Percentiles rank a stretch among this genome's conserved stretches.
Evolutionary conservation across 2,888 invertebrate species (phyloP).

Genomic region (Drosophila affinis): DNA sequence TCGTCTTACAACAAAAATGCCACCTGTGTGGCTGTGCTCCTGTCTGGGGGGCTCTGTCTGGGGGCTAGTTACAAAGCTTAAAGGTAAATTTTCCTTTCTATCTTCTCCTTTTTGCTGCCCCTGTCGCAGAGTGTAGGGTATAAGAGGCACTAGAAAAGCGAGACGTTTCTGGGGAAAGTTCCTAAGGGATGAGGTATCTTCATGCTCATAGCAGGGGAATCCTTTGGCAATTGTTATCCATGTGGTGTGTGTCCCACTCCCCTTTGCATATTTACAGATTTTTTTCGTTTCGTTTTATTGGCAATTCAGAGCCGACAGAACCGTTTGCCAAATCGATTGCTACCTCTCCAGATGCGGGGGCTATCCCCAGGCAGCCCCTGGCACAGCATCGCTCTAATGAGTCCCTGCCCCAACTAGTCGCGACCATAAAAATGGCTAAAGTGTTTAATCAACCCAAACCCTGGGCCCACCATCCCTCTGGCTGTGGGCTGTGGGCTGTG

Average conservation of each 20-base stretch:
- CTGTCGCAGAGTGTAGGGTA: neutral
- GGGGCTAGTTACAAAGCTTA: constrained; percentile 59
- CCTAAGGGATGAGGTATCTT: neutral
- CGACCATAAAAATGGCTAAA: constrained; percentile 37
- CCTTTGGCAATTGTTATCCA: constrained; percentile 39
- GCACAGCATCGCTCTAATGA: neutral
- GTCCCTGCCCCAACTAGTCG: constrained; percentile 7
- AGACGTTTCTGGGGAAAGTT: neutral
- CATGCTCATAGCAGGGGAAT: neutral
- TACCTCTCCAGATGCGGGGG: neutral
- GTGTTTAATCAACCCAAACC: constrained; percentile 39
- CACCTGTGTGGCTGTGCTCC: constrained; percentile 64
- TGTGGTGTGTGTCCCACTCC: too few relatives aligned
- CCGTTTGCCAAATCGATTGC: constrained; percentile 10
- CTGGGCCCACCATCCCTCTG: neutral
- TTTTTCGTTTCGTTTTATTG: constrained; percentile 28
- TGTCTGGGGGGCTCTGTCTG: constrained; percentile 51
- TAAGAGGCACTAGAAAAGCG: neutral
- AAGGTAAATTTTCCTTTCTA: constrained; percentile 60
- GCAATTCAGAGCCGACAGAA: constrained; percentile 12
- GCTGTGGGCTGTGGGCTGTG: neutral
- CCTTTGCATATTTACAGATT: constrained; percentile 33
- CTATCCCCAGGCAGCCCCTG: neutral
- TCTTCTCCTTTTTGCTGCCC: constrained; percentile 1
- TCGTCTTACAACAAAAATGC: constrained; percentile 72